Evolutionary conservation across 2,797 vertebrate species (phyloP), one percentile per base, ranked within the genome.

Genomic region (Aplochiton taeniatus): DNA sequence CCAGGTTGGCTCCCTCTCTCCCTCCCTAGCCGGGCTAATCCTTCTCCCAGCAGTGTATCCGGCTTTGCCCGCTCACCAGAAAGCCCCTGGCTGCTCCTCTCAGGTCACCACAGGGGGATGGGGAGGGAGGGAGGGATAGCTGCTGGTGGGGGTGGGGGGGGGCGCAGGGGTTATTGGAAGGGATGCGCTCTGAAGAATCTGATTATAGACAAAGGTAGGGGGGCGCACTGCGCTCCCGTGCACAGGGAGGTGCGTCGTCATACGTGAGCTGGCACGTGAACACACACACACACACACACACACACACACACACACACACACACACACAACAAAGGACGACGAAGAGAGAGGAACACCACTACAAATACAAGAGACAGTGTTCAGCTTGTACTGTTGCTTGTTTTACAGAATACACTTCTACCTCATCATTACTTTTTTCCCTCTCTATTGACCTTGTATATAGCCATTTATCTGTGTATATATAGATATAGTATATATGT

Each of bases 21-120:
- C 54, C 68, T 60, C 65, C 47, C 43, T 49, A 12, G 64, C 31
- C 44, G 46, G n/a, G 49, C 43, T 67, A 63, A 75, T 75, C 56
- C 73, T 4, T 63, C 59, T 70, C 66, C 47, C 68, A 66, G 58
- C 59, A 48, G 54, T 17, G 51, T n/a, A 44, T 66, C 45, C 45
- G 54, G 47, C 58, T 56, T 53, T 61, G n/a, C 47, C 63, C 60
- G 59, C 63, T 11, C 52, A 45, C 66, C 47, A 63, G 58, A 65
- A 45, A 48, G 62, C 19, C 13, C 9, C 45, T 57, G 6, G 46
- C 41, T 58, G 19, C 31, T 43, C 16, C 20, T 20, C 6, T 11
- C 31, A 31, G 31, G 31, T 31, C 31, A 31, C 31, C 31, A 31
- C 31, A 31, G 31, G 31, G 31, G 6, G 31, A 6, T 2, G 6